Percentiles rank a stretch among this genome's conserved stretches.
Evolutionary conservation across 2,888 invertebrate species (phyloP).

Genomic region (Nysson spinosus): DNA sequence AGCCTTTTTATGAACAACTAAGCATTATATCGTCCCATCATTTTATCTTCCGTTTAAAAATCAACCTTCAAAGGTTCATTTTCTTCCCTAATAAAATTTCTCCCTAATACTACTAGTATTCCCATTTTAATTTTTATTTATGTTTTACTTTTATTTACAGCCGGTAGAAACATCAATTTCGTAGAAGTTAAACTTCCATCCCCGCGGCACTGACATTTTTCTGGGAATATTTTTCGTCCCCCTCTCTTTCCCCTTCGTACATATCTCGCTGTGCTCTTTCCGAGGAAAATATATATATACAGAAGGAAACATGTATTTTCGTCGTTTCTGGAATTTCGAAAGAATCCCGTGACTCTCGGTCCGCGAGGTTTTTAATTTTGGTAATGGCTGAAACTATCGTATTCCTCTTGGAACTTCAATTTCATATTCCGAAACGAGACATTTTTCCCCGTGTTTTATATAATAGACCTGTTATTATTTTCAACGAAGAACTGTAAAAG

Average conservation of each 20-base stretch:
- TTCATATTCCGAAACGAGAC: no score
- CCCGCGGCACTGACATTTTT: slow-evolving; percentile 1
- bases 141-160: no score
- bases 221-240: not conserved
- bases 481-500: no score
- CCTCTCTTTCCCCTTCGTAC: not conserved
- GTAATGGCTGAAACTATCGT: slow-evolving; percentile 14
- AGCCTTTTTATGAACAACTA: slow-evolving; percentile 7
- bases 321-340: not conserved
- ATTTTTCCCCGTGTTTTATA: no score
- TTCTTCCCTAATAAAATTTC: no score
- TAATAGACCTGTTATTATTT: no score
- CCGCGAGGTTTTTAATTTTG: slow-evolving; percentile 2
- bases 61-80: not conserved
- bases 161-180: slow-evolving; percentile 19
- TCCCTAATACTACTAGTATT: no score
- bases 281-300: no score
- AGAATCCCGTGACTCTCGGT: not conserved
- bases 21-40: not conserved
- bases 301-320: slow-evolving; percentile 3
- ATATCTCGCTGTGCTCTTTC: not conserved
- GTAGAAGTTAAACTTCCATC: slow-evolving; percentile 16
- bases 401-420: no score
- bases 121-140: no score
- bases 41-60: not conserved